phyloP scores from a whole-genome alignment of 2,113 vertebrate species.

The Albula glossodonta region DNA sequence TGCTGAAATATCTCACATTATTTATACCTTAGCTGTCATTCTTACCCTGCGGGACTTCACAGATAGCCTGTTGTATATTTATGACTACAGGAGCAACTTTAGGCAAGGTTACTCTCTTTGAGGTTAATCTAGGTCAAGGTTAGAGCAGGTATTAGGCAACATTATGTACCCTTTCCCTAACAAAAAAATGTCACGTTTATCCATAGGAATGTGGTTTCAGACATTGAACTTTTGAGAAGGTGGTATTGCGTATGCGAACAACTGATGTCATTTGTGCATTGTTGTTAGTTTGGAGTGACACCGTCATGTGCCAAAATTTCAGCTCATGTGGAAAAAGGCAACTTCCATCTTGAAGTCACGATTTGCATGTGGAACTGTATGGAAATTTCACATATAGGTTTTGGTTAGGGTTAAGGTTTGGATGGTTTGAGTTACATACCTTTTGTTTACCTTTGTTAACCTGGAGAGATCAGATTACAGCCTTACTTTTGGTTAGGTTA shows the following conservation, averaged over 20 bases:
- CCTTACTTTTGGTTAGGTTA: too few relatives aligned
- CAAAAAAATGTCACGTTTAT: too few relatives aligned
- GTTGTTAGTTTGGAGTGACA: too few relatives aligned
- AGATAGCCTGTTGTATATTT: not conserved
- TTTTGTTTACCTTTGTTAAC: not conserved
- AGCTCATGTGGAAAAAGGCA: too few relatives aligned
- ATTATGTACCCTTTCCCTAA: too few relatives aligned
- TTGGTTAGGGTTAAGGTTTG: not conserved
- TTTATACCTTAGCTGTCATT: not conserved
- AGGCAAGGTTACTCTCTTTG: not conserved
- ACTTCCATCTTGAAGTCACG: too few relatives aligned
- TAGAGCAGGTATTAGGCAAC: not conserved
- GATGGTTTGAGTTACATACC: not conserved
- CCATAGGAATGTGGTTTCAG: too few relatives aligned
- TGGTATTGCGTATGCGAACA: too few relatives aligned
- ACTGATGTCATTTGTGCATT: too few relatives aligned
- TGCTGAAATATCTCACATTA: not conserved
- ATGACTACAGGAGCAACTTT: not conserved
- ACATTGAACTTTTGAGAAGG: too few relatives aligned
- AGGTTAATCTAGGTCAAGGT: not conserved
- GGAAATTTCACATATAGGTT: not conserved
- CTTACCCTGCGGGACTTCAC: not conserved
- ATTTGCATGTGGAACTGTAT: too few relatives aligned
- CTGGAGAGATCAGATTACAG: not conserved
- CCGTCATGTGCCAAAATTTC: too few relatives aligned